These are phyloP conservation scores for Sesamia inferens DNA, from an alignment of 2,888 invertebrate genomes.

Conservation along the genomic window DNA sequence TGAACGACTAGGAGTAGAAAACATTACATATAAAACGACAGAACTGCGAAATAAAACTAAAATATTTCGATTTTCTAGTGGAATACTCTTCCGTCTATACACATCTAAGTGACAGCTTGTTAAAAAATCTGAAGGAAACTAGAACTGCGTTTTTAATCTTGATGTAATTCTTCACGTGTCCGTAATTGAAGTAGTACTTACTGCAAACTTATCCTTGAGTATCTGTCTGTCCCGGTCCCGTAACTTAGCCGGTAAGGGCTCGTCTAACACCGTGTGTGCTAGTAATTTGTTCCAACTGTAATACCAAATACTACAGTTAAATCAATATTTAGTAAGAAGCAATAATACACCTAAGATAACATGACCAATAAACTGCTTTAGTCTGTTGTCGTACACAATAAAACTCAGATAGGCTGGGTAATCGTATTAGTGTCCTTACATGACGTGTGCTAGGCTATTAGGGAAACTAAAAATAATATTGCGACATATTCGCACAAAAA, in stretches of 20 bases:
- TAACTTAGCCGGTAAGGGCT: constrained; percentile 92
- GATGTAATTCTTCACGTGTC: not conserved
- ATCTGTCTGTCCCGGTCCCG: constrained; percentile 96
- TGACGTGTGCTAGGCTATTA: not conserved
- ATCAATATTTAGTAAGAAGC: not conserved
- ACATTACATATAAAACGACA: not conserved
- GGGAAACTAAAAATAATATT: not conserved
- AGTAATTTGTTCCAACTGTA: constrained; percentile 95
- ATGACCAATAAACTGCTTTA: not conserved
- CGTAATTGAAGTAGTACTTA: constrained; percentile 80
- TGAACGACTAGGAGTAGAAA: constrained; percentile 93
- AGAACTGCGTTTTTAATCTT: not conserved
- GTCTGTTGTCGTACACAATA: not conserved
- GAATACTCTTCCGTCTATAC: not conserved
- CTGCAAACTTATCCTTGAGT: constrained; percentile 97
- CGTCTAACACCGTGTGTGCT: constrained; percentile 93
- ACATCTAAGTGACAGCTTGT: not conserved
- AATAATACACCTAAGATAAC: not conserved
- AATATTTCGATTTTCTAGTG: not conserved
- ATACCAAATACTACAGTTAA: constrained; percentile 16
- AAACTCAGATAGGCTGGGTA: not conserved
- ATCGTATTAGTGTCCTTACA: not conserved
- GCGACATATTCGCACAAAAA: no score
- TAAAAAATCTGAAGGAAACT: not conserved
- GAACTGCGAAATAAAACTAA: no score